Conservation (phyloP, 2,797 vertebrate species). For the Knipowitschia caucasica region DNA sequence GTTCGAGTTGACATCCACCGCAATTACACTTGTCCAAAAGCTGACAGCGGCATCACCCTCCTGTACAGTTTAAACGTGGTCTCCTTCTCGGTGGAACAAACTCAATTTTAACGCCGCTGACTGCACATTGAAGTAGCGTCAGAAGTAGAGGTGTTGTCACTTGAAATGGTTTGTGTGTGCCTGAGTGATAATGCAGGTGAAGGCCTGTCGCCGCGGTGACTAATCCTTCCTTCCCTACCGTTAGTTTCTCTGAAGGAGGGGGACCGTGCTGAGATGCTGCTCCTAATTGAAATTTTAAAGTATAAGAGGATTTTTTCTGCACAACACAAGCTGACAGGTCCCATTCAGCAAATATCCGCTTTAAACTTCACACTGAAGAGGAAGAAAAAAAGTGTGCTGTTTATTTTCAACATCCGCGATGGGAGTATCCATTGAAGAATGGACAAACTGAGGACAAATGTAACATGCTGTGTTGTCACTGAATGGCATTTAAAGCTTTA, state of each 20-base stretch:
- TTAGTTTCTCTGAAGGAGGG: conserved; percentile 55
- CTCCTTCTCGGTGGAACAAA: conserved; percentile 70
- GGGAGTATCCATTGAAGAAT: no score
- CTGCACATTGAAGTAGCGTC: conserved; percentile 69
- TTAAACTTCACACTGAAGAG: conserved; percentile 43
- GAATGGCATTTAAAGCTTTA: no score
- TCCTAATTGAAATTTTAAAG: conserved; percentile 79
- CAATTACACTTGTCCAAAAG: conserved; percentile 59
- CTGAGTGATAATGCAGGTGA: conserved; percentile 60
- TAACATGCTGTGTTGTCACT: no score
- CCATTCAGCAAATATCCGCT: conserved; percentile 73
- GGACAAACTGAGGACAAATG: no score
- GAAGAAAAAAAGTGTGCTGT: conserved; percentile 30
- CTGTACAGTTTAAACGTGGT: conserved; percentile 55
- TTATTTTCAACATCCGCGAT: neutral
- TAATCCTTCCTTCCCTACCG: conserved; percentile 63
- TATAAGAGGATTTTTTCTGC: conserved; percentile 79
- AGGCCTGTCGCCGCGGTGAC: conserved; percentile 63
- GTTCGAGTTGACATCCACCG: conserved; percentile 38
- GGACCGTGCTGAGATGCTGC: conserved; percentile 47
- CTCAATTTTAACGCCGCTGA: conserved; percentile 65
- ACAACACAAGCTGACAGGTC: conserved; percentile 69
- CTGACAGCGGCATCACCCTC: conserved; percentile 48
- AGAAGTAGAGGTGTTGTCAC: conserved; percentile 58
- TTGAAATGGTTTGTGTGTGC: conserved; percentile 49